Base-by-base conservation (phyloP, 2,797 vertebrate genomes). In the Ctenopoma multispine region DNA sequence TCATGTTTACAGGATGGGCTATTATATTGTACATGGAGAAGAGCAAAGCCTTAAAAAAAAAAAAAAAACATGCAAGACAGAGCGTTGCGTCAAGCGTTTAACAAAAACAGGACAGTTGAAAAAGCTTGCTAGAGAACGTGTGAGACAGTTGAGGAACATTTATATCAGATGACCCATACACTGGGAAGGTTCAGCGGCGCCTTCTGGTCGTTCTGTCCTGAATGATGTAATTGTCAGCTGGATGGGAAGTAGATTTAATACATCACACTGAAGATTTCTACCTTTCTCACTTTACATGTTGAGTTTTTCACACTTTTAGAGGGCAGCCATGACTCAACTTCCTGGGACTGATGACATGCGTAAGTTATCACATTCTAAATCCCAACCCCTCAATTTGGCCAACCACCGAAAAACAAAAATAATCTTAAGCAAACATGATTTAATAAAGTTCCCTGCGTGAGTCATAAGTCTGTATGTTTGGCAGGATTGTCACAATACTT, bases 1-100 rank as follows among this genome's bases (percentile, higher is more conserved):
- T 87, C 89, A 75, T 88, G 89, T 90, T 92, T 93, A 90, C 89
- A 90, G 87, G 86, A 91, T 82, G 88, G 91, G 87, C 84, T 82
- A 85, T 90, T 86, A 86, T 85, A 89, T 85, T 54, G 75, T 88
- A 85, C 78, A 80, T 1, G 48, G 66, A 68, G 63, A 82, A 50
- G 75, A 86, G 85, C 77, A 86, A 80, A 80, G 81, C 67, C 68
- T 63, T 7, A 53, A 67, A 48, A 55, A 58, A 49, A 38, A 38
- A 11, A 38, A 13, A 20, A 38, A 11, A 38, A 13, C 18, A 40
- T 14, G 14, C 0, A 3, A 80, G 86, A 86, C 75, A 40, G 68
- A 82, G 51, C 53, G 66, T 36, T 17, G 46, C 65, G 82, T 79
- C 74, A 59, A 57, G 20, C 23, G 17, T 73, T 79, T 66, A 61